Evolutionary conservation across 2,888 invertebrate genomes (phyloP), one percentile per base, ranked within the genome.

Genomic region (Liopterus haemorrhoidalis): DNA sequence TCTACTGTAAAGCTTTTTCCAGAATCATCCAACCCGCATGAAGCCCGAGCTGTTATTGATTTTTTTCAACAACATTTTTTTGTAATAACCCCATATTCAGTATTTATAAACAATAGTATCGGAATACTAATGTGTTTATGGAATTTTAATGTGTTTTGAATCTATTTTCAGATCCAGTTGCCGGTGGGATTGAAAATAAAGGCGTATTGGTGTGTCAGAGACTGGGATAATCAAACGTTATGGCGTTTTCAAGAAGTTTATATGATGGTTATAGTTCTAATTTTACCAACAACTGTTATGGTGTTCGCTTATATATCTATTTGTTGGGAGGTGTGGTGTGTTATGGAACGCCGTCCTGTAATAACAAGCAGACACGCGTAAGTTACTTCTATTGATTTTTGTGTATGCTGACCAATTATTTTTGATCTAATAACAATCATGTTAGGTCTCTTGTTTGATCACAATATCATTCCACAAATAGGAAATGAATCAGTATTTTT

Each of bases 251-350:
- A 79, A 59, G 81, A 80, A 59, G 58, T 79, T 3, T 81, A 79
- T 64, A 78, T 81, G 76, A 64, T 82, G 9, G 55, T 76, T 2
- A 57, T 82, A 19, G 73, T 82, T 12, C 70, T 83, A 30, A 60
- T 81, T 3, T 64, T 79, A 18, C 83, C 83, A 0, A 71, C 79
- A 11, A 60, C 66, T 32, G 74, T 82, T 37, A 83, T 83, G 81
- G 71, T 71, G 1, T 72, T 76, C 45, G 77, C 81, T 32, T 83
- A 83, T 60, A 70, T 74, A 4, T 70, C 75, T 49, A 81, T 83
- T 55, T 78, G 78, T 57, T 72, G 72, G 65, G 79, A 80, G 61
- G 73, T 82, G 31, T 78, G 78, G 76, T 70, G 71, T 38, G 76
- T 80, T 6, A 75, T 78, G 67, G 72, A 75, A 53, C 67, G 73